Base-by-base conservation (phyloP, 2,797 vertebrate species). In the Gymnoscopelus braueri region DNA sequence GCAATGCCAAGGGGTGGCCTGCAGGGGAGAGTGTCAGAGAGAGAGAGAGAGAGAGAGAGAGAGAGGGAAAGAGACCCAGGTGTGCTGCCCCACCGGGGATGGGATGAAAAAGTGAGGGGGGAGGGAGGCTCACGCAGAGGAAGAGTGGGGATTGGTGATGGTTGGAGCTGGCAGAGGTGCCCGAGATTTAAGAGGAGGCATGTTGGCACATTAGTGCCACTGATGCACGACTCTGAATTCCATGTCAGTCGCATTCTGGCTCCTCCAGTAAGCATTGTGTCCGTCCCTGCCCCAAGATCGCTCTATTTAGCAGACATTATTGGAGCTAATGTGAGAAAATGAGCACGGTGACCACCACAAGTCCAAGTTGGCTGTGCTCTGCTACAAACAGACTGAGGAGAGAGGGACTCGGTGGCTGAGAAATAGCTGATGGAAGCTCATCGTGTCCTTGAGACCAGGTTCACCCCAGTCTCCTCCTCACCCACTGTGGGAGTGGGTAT, bases 301-400 rank as follows among this genome's bases (percentile, higher is more conserved):
- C 89, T 89, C 86, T 86, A 89, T 91, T 92, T 87, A 91, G 83
- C 70, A 64, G 78, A 82, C 78, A 89, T 91, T 88, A 90, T 83
- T 76, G 84, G 79, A 89, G 85, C 84, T 92, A 91, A 92, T 90
- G 87, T 81, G 85, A 76, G 76, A 84, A 83, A 90, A 91, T 85
- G 72, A 89, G 89, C 83, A 71, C 47, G 64, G 53, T 79, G 86
- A 88, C 86, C 89, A 81, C 5, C 39, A 44, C 39, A 71, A 48
- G 78, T 84, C 90, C 89, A 89, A 87, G 69, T 85, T 90, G 88
- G 61, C 12, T 60, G 15, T n/a, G 9, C 47, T 50, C 26, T 14
- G 60, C 88, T 85, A 84, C 71, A 56, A 72, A 67, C 67, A 72
- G 29, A 55, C 44, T 19, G 68, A 68, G 72, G 65, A 74, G 65